phyloP scores from a whole-genome alignment of 2,888 invertebrate genomes.

The Drosophila nigricruria region DNA sequence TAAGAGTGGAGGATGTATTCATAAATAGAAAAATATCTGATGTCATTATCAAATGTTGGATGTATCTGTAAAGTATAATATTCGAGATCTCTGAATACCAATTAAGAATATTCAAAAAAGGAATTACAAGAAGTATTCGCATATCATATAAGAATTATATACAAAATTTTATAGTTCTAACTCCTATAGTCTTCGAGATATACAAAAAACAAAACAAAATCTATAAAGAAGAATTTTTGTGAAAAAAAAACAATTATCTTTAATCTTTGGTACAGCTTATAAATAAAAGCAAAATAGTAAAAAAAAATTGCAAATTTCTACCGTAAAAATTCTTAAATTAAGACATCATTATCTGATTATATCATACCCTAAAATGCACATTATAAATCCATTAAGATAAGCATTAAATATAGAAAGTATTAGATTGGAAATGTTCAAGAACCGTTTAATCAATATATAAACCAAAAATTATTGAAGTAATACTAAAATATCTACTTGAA shows the following conservation, averaged over 20 bases:
- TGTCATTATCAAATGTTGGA: too few relatives aligned
- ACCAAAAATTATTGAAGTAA: not conserved
- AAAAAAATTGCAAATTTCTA: too few relatives aligned
- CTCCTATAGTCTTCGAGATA: not conserved
- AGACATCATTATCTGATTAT: not conserved
- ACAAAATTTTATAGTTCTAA: not conserved
- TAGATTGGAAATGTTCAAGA: not conserved
- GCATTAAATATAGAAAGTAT: not conserved
- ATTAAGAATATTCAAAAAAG: too few relatives aligned
- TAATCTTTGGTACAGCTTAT: not conserved
- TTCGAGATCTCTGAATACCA: too few relatives aligned
- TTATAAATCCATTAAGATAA: constrained; percentile 1
- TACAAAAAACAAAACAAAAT: not conserved
- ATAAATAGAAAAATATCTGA: too few relatives aligned
- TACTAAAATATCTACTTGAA: not conserved
- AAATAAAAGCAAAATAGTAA: not conserved
- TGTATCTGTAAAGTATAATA: too few relatives aligned
- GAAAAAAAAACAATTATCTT: not conserved
- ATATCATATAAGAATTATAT: not conserved
- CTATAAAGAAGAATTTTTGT: not conserved
- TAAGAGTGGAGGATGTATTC: not conserved
- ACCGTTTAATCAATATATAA: not conserved
- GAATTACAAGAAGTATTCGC: not conserved
- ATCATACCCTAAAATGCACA: not conserved
- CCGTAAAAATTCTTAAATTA: not conserved